These are phyloP conservation scores for Molorchus minor DNA, from an alignment of 2,888 invertebrate species.

Conservation along the genomic window DNA sequence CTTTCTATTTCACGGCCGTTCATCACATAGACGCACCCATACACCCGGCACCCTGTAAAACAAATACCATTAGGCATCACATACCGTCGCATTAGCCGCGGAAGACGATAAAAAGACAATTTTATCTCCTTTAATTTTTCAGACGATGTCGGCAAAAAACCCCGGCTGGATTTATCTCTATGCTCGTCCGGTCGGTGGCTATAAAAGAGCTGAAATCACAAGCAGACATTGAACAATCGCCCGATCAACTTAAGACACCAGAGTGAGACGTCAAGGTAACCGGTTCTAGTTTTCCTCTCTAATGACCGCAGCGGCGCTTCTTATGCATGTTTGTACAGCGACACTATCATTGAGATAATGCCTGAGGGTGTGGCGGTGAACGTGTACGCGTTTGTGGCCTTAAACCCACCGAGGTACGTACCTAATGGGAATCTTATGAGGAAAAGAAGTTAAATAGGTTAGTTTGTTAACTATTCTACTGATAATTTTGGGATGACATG, in stretches of 20 bases:
- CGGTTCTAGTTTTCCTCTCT: constrained; percentile 53
- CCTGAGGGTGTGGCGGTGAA: constrained; percentile 38
- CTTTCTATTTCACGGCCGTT: too few species aligned
- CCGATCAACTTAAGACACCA: constrained; percentile 26
- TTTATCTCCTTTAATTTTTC: neutral
- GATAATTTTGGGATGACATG: too few species aligned
- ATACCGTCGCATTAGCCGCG: too few species aligned
- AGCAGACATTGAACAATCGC: constrained; percentile 18
- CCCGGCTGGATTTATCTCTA: constrained; percentile 11
- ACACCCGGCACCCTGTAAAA: too few species aligned
- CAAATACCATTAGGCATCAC: too few species aligned
- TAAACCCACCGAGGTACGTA: too few species aligned
- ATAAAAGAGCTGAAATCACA: constrained; percentile 11
- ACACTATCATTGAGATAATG: constrained; percentile 57
- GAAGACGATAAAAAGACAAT: neutral
- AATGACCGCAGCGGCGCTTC: constrained; percentile 54
- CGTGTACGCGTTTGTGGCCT: too few species aligned
- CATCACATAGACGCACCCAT: too few species aligned
- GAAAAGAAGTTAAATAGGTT: too few species aligned
- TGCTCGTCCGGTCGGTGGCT: constrained; percentile 1
- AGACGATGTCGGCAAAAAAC: neutral
- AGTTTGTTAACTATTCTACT: too few species aligned
- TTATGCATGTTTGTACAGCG: constrained; percentile 57
- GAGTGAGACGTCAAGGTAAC: constrained; percentile 54
- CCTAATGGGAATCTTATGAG: too few species aligned